Evolutionary conservation across 2,888 invertebrate genomes (phyloP).

Genomic region (Idaea aversata): DNA sequence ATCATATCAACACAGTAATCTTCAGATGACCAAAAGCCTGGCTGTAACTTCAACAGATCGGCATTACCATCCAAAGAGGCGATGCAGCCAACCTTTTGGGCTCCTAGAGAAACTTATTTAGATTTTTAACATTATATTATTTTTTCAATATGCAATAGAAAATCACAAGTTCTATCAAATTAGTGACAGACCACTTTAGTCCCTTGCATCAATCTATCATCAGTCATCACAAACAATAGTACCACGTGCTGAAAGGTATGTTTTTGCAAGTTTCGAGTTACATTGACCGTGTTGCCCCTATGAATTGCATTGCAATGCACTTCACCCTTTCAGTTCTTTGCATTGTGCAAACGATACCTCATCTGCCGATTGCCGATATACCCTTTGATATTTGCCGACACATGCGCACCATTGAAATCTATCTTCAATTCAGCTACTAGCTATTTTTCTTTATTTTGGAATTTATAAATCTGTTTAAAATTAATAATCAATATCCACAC

Average conservation of each 20-base stretch:
- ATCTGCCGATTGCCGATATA: conserved; percentile 53
- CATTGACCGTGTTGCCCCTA: conserved; percentile 66
- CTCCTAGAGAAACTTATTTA: no score
- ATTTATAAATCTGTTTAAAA: background rate
- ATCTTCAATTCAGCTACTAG: background rate
- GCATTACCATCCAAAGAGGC: no score
- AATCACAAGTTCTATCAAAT: conserved; percentile 13
- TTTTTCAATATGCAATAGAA: background rate
- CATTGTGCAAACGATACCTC: conserved; percentile 75
- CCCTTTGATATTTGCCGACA: conserved; percentile 71
- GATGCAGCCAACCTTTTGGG: no score
- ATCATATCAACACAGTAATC: no score
- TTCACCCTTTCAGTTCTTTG: conserved; percentile 68
- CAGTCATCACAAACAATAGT: conserved; percentile 36
- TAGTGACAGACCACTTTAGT: background rate
- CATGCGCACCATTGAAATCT: conserved; percentile 16
- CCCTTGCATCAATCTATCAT: conserved; percentile 33
- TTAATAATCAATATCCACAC: conserved; percentile 13
- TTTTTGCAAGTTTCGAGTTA: conserved; percentile 64
- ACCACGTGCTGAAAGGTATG: conserved; percentile 60
- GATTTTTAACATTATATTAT: no score
- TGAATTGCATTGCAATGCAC: conserved; percentile 74
- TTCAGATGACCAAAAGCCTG: no score
- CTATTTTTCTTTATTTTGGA: background rate
- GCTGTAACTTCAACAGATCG: no score